A percentile compares a stretch with the other conserved stretches of the same genome.
phyloP scores from a whole-genome alignment of 2,113 vertebrate species.

The Rhinolophus ferrumequinum region DNA sequence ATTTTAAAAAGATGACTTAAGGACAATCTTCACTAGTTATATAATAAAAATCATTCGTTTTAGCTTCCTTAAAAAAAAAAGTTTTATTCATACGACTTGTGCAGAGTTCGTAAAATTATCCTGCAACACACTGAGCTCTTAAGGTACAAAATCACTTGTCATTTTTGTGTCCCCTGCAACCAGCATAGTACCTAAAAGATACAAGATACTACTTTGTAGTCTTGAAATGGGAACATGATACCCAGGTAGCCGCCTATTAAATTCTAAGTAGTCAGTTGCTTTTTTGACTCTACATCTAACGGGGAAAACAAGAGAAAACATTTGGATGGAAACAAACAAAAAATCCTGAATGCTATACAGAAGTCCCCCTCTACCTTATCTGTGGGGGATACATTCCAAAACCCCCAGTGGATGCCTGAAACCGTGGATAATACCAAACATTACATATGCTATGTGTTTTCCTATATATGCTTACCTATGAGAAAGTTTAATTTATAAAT shows the following conservation, averaged over 20 bases:
- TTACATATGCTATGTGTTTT: background rate
- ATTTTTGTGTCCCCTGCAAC: background rate
- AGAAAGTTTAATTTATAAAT: background rate
- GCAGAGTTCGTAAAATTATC: background rate
- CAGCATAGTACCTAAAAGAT: background rate
- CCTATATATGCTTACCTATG: background rate
- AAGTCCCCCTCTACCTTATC: background rate
- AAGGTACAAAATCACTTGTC: background rate
- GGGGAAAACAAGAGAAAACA: slow-evolving; percentile 1
- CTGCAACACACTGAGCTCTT: background rate
- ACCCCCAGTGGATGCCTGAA: background rate
- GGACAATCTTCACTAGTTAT: background rate
- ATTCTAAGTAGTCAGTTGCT: background rate
- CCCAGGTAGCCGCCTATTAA: background rate
- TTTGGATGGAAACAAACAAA: background rate
- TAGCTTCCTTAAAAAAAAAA: background rate
- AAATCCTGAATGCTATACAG: background rate
- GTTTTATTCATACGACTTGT: background rate
- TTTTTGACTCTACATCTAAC: background rate
- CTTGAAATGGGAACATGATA: background rate
- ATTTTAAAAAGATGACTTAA: slow-evolving; percentile 12
- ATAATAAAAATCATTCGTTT: background rate
- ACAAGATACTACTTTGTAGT: background rate
- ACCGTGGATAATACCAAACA: background rate
- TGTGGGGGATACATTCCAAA: background rate